phyloP scores from a whole-genome alignment of 2,797 vertebrate species.

The Bryconaethiops microstoma region DNA sequence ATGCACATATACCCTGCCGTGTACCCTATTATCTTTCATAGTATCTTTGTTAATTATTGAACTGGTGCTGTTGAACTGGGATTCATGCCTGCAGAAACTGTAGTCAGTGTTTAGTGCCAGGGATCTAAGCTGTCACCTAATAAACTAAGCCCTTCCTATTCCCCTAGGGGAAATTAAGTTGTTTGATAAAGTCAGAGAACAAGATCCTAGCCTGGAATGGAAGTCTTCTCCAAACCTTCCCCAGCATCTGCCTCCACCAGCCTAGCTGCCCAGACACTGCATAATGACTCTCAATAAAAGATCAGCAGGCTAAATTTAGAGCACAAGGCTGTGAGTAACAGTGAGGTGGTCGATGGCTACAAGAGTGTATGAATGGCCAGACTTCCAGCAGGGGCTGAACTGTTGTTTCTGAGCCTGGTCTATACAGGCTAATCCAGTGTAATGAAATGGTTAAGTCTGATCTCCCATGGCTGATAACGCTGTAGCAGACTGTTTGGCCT shows the following conservation, averaged over 20 bases:
- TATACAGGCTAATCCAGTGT: conserved; percentile 31
- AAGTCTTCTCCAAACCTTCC: neutral
- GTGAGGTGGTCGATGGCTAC: neutral
- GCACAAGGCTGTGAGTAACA: neutral
- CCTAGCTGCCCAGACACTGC: conserved; percentile 14
- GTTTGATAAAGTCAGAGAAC: conserved; percentile 24
- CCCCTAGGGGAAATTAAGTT: conserved; percentile 19
- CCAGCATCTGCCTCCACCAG: neutral
- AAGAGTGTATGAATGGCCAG: neutral
- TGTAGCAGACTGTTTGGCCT: conserved; percentile 53
- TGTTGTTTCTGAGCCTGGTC: neutral
- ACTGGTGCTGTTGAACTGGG: neutral
- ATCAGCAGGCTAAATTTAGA: conserved; percentile 21
- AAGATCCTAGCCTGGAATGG: conserved; percentile 4
- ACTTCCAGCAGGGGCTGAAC: neutral
- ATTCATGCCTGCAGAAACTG: neutral
- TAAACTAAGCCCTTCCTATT: conserved; percentile 18
- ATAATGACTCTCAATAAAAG: neutral
- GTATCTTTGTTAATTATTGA: neutral
- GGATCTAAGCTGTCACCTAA: neutral
- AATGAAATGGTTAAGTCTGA: conserved; percentile 52
- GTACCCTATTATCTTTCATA: no score
- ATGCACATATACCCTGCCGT: no score
- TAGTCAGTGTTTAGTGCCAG: neutral
- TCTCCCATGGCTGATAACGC: conserved; percentile 53